Conservation (phyloP, 2,797 vertebrate genomes). For the Merluccius polli region DNA sequence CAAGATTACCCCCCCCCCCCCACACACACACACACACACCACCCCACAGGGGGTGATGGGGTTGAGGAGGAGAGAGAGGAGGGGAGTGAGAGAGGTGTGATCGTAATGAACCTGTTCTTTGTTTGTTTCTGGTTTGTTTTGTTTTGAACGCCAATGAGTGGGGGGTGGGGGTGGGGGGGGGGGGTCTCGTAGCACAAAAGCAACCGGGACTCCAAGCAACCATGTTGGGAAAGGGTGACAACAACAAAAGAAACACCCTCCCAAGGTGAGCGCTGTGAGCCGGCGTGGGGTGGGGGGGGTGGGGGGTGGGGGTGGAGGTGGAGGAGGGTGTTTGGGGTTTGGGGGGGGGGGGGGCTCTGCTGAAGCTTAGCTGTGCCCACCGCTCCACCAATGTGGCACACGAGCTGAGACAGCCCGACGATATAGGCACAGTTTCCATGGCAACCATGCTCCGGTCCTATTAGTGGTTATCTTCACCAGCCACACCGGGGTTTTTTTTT, state of each 20-base stretch:
- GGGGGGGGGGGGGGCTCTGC: conserved; percentile 11
- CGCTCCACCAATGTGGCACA: conserved; percentile 52
- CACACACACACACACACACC: too few relatives aligned
- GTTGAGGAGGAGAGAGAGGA: neutral
- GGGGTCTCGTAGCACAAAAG: too few relatives aligned
- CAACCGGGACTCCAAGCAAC: neutral
- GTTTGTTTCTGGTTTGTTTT: neutral
- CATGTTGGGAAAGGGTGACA: neutral
- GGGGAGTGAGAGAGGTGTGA: neutral
- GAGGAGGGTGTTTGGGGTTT: neutral
- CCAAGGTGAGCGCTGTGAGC: neutral
- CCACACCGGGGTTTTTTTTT: conserved; percentile 36
- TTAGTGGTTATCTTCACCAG: conserved; percentile 48
- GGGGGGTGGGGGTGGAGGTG: neutral
- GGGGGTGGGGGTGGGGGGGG: too few relatives aligned
- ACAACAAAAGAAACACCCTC: neutral
- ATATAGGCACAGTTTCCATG: conserved; percentile 65
- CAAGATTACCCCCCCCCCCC: too few relatives aligned
- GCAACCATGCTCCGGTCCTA: conserved; percentile 56
- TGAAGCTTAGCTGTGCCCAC: conserved; percentile 49
- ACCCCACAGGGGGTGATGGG: too few relatives aligned
- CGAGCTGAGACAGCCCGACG: conserved; percentile 37
- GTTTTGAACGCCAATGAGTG: neutral
- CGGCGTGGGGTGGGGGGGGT: neutral
- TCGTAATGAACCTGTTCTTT: neutral